Percentiles rank a stretch among this genome's conserved stretches.
phyloP scores from a whole-genome alignment of 2,113 vertebrate species.

The Tichodroma muraria region DNA sequence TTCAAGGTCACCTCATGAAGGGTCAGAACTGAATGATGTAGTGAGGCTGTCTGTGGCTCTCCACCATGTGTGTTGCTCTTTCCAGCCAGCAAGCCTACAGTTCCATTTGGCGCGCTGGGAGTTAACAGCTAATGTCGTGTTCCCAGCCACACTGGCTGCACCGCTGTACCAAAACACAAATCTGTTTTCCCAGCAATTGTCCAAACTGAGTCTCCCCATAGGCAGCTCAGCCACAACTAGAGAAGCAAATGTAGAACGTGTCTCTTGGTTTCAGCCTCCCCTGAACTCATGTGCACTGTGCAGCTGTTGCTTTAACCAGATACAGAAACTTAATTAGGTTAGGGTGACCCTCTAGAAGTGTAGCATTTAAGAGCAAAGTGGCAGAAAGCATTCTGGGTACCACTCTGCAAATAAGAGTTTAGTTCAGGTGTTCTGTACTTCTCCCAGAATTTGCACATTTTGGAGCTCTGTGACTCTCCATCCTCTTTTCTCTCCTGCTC shows the following conservation, averaged over 20 bases:
- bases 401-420: background rate
- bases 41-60: background rate
- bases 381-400: background rate
- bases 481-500: background rate
- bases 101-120: background rate
- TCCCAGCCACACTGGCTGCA: background rate
- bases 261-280: background rate
- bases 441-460: background rate
- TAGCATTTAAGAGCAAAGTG: background rate
- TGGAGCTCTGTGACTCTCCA: background rate
- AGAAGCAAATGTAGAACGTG: background rate
- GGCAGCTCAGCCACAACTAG: background rate
- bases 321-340: conserved; percentile 30
- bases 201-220: background rate
- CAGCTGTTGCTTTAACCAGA: conserved; percentile 35
- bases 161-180: background rate
- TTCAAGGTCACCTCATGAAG: background rate
- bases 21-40: background rate
- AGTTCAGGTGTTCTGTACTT: background rate
- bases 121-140: background rate
- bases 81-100: background rate
- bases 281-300: background rate
- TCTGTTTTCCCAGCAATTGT: background rate
- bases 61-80: background rate
- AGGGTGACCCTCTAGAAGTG: conserved; percentile 4